Evolutionary conservation across 2,888 invertebrate genomes (phyloP).

Genomic region (Dusona sp.): DNA sequence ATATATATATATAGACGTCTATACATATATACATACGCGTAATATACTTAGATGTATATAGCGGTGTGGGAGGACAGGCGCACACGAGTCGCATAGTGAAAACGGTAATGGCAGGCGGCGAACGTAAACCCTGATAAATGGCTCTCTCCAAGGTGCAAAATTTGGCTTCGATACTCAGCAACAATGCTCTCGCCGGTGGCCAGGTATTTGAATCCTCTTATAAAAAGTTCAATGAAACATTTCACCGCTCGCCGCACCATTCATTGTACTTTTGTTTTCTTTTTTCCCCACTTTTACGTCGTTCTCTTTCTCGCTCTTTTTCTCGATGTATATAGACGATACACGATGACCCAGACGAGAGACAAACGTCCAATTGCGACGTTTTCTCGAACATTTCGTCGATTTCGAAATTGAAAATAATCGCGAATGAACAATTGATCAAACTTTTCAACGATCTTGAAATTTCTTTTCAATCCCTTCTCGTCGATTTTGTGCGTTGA

Average conservation of each 20-base stretch:
- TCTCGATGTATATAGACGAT: background rate
- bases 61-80: slow-evolving; percentile 69
- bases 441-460: background rate
- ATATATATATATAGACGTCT: background rate
- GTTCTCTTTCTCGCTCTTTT: slow-evolving; percentile 1
- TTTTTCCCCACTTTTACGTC: background rate
- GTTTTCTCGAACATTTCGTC: slow-evolving; percentile 28
- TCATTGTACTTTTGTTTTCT: background rate
- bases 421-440: background rate
- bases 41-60: slow-evolving; percentile 28
- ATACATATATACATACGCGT: background rate
- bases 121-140: slow-evolving; percentile 77
- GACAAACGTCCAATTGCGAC: slow-evolving; percentile 51
- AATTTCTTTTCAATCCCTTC: background rate
- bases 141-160: slow-evolving; percentile 82
- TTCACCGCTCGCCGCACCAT: background rate
- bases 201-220: slow-evolving; percentile 74
- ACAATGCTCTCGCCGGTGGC: slow-evolving; percentile 80
- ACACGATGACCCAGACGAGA: slow-evolving; percentile 10
- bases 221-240: slow-evolving; percentile 8
- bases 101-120: slow-evolving; percentile 79
- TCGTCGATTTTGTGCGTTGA: background rate
- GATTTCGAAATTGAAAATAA: slow-evolving; percentile 3
- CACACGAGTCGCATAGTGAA: slow-evolving; percentile 59
- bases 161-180: slow-evolving; percentile 79